Conservation (phyloP, 2,797 vertebrate species). For the Spinus olivaceus region DNA sequence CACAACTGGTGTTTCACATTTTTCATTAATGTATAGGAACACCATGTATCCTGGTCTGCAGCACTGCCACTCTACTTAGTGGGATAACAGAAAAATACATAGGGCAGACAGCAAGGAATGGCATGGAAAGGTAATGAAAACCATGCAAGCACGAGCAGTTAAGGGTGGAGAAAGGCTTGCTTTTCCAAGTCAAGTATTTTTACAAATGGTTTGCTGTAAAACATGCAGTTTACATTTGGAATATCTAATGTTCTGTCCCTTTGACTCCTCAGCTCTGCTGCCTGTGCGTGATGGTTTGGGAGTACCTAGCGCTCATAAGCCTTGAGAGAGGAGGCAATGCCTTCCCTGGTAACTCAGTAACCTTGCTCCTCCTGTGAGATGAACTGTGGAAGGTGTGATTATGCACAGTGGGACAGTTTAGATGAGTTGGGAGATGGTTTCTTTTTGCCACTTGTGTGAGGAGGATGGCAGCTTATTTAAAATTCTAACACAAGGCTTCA, state of each 20-base stretch:
- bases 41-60: background rate
- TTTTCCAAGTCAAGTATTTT: background rate
- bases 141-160: rapidly evolving
- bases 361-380: background rate
- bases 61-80: background rate
- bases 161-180: background rate
- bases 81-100: rapidly evolving
- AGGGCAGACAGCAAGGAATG: background rate
- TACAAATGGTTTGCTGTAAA: background rate
- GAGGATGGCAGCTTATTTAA: background rate
- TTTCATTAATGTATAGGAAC: background rate
- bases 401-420: background rate
- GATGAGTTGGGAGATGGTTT: background rate
- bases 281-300: background rate
- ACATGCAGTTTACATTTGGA: background rate
- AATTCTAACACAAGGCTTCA: background rate
- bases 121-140: background rate
- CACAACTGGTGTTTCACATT: background rate
- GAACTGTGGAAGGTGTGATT: background rate
- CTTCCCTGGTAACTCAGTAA: background rate
- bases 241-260: background rate
- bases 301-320: rapidly evolving
- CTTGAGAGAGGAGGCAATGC: background rate
- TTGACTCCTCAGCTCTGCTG: background rate
- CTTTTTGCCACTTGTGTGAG: background rate